Evolutionary conservation across 2,113 vertebrate genomes (phyloP), one percentile per base, ranked within the genome.

Genomic region (Crotalus tigris): DNA sequence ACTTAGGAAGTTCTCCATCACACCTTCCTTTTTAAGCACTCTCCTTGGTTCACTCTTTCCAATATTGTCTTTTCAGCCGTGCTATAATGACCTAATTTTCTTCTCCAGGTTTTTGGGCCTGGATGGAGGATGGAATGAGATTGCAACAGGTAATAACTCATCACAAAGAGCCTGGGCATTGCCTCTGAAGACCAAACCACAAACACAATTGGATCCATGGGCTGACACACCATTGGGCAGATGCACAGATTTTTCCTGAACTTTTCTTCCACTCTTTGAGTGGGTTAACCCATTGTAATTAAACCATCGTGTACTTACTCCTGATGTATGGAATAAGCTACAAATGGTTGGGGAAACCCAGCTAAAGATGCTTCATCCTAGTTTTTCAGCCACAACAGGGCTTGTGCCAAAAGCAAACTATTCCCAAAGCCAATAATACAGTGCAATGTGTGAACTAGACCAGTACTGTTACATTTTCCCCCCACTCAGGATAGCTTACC

Each of bases 401-500:
- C 3, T 81, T 81, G 33, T 39, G 7, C 17, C 3, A 17, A 81
- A 21, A 81, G 2, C 17, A 39, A 1, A 7, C 75, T 44, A 87
- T 29, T 4, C 46, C 11, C 46, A 13, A 49, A 46, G 23, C 44
- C 12, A 13, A 49, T 24, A 51, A 49, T 11, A 46, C 15, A 51
- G 46, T 86, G 15, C 15, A 39, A 0, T 19, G 13, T 21, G 15
- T 81, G 69, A 81, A 19, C 33, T 39, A 81, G 2, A 1, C 4
- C 2, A 0, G 46, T 11, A 26, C 39, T 29, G 26, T 51, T 29
- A 87, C 12, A 51, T 51, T 87, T 92, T 21, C 4, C 1, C 49
- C 49, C 49, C 58, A 86, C 10, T 17, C 44, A 86, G 61, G 75
- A 5, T 94, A 26, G 3, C 94, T 92, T 96, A 99, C 98, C 99